These are phyloP conservation scores for Theristus sp. DNA, from an alignment of 2,888 invertebrate species.

Conservation along the genomic window DNA sequence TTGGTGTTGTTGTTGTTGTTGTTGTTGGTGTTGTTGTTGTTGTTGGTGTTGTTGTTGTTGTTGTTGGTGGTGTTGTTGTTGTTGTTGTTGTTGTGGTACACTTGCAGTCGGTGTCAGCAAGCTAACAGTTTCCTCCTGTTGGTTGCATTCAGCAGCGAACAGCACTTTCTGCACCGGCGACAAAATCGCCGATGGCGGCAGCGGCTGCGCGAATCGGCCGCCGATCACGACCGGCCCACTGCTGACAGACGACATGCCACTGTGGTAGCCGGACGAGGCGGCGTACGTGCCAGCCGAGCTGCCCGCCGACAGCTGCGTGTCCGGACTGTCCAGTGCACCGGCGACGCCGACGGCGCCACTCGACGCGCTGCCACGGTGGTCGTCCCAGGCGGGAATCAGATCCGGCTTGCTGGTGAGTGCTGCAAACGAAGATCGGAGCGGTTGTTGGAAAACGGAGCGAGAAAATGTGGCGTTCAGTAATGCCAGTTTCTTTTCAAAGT, in stretches of 20 bases:
- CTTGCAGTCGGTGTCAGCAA: too few relatives aligned
- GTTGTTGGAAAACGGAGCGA: too few relatives aligned
- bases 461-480: too few relatives aligned
- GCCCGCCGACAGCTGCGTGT: neutral
- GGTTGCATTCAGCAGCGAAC: neutral
- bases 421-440: neutral
- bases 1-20: too few relatives aligned
- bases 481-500: too few relatives aligned
- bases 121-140: too few relatives aligned
- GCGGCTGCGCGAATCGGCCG: neutral
- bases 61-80: too few relatives aligned
- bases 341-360: too few relatives aligned
- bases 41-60: too few relatives aligned
- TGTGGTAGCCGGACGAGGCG: neutral
- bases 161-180: slow-evolving; percentile 1
- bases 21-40: too few relatives aligned
- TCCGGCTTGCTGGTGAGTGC: neutral
- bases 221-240: neutral
- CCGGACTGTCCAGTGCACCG: neutral
- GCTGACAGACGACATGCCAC: neutral
- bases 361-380: neutral
- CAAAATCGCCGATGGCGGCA: neutral
- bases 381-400: slow-evolving; percentile 1
- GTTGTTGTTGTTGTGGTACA: too few relatives aligned
- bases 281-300: neutral